These are phyloP conservation scores for Cephalopholis sonnerati DNA, from an alignment of 2,113 vertebrate genomes.

Conservation along the genomic window DNA sequence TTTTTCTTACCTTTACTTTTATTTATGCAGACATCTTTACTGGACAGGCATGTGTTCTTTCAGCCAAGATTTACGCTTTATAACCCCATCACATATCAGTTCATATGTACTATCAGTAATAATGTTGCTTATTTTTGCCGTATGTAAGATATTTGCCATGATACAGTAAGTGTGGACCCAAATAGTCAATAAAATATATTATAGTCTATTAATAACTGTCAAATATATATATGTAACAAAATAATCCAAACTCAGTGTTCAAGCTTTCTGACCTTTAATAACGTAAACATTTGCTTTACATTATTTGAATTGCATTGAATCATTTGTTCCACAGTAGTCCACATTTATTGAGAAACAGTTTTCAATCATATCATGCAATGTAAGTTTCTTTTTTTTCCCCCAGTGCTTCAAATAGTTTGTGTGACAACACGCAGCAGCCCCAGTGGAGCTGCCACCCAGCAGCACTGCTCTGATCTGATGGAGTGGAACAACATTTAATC, in stretches of 20 bases:
- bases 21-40: not conserved
- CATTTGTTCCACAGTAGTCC: not conserved
- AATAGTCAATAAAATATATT: too few relatives aligned
- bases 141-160: not conserved
- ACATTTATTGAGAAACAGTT: not conserved
- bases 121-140: not conserved
- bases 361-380: not conserved
- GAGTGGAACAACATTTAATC: slow-evolving; percentile 68
- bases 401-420: not conserved
- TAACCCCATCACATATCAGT: not conserved
- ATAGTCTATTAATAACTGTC: too few relatives aligned
- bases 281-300: not conserved
- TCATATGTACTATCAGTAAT: not conserved
- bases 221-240: not conserved
- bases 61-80: not conserved
- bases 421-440: slow-evolving; percentile 12
- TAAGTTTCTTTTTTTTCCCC: not conserved
- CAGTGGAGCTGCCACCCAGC: slow-evolving; percentile 27
- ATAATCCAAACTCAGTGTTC: not conserved
- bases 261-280: not conserved
- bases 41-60: not conserved
- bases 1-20: not conserved
- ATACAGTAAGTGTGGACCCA: not conserved
- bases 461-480: slow-evolving; percentile 36
- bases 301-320: slow-evolving; percentile 6